Conservation (phyloP, 2,113 vertebrate genomes). For the Uropsilus gracilis region DNA sequence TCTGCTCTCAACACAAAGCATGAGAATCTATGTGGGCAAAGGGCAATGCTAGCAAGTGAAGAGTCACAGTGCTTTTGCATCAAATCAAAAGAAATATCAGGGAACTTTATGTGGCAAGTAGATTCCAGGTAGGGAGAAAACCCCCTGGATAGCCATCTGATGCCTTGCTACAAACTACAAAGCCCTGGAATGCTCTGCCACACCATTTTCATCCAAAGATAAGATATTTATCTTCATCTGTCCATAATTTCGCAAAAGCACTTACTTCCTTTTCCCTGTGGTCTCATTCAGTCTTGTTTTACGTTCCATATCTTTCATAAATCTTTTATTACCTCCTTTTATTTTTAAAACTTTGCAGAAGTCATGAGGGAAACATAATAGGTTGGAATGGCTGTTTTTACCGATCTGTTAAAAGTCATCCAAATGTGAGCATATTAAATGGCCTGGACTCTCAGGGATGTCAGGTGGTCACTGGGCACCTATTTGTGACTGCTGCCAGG, state of each 20-base stretch:
- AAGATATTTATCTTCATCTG: not conserved
- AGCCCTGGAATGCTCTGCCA: not conserved
- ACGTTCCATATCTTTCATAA: not conserved
- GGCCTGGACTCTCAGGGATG: not conserved
- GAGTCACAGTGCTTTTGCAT: not conserved
- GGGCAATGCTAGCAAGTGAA: not conserved
- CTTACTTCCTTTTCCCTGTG: not conserved
- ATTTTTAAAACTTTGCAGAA: conserved; percentile 39
- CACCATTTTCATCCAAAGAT: not conserved
- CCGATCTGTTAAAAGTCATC: conserved; percentile 62
- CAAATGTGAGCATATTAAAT: conserved; percentile 52
- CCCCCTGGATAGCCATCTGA: not conserved
- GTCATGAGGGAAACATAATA: not conserved
- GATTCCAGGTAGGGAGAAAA: not conserved
- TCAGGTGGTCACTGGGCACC: conserved; percentile 50
- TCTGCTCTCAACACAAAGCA: not conserved
- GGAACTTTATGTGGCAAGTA: not conserved
- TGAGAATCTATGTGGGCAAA: not conserved
- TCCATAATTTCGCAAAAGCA: not conserved
- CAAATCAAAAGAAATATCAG: not conserved
- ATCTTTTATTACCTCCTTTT: not conserved
- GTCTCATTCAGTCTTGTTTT: not conserved
- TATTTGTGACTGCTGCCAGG: not conserved
- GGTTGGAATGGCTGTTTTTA: conserved; percentile 32
- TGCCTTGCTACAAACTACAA: not conserved